These are phyloP conservation scores for Mnemiopsis leidyi DNA, from an alignment of 37 sponge, comb jelly and placozoan species.

Conservation along the genomic window DNA sequence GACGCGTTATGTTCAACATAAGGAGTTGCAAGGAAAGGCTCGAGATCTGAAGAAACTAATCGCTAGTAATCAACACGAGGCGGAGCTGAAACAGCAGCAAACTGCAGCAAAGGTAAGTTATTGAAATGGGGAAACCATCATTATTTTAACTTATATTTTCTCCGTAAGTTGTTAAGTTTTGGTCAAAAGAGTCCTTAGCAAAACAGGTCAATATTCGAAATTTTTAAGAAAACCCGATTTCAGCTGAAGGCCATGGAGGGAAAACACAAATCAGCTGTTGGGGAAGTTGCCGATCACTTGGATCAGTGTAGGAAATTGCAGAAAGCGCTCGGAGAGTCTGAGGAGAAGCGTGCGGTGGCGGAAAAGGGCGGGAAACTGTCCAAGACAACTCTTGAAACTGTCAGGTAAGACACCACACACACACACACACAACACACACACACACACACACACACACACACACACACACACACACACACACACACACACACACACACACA, in stretches of 20 bases:
- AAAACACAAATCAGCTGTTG: slow-evolving; percentile 31
- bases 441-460: too few species aligned
- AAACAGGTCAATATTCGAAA: too few species aligned
- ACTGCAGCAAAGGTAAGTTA: not conserved
- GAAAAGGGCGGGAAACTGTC: slow-evolving; percentile 21
- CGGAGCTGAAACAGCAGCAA: not conserved
- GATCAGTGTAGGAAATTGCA: slow-evolving; percentile 13
- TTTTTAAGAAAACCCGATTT: too few species aligned
- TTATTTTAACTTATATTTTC: too few species aligned
- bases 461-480: too few species aligned
- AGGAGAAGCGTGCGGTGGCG: slow-evolving; percentile 24
- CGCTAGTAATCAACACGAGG: slow-evolving; percentile 13
- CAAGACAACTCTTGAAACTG: not conserved
- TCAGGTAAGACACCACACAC: slow-evolving; percentile 44
- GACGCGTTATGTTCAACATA: not conserved
- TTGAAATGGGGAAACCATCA: too few species aligned
- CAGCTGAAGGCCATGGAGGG: slow-evolving; percentile 51
- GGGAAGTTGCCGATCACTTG: slow-evolving; percentile 48
- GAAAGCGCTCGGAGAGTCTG: slow-evolving; percentile 16
- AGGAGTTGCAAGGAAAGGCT: slow-evolving; percentile 27
- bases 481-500: too few species aligned
- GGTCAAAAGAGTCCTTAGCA: too few species aligned
- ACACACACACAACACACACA: too few species aligned
- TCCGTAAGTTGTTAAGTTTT: too few species aligned
- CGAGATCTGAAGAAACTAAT: slow-evolving; percentile 41